Evolutionary conservation across 2,113 vertebrate genomes (phyloP).

Genomic region (Nyctereutes procyonoides): DNA sequence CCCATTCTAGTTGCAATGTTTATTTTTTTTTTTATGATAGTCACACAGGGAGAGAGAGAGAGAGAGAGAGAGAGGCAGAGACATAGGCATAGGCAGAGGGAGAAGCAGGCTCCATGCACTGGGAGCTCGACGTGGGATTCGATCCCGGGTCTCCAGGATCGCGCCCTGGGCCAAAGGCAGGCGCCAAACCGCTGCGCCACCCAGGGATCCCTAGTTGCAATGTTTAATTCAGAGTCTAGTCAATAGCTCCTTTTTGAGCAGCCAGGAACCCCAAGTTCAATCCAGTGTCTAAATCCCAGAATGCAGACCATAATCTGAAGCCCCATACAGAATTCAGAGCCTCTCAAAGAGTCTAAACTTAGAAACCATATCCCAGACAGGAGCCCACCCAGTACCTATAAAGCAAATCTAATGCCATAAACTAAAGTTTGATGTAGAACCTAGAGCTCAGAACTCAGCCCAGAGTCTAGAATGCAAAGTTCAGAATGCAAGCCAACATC

Average conservation of each 20-base stretch:
- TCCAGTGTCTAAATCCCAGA: neutral
- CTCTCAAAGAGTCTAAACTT: neutral
- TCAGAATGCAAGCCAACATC: neutral
- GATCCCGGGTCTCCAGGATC: too few species aligned
- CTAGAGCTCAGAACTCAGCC: neutral
- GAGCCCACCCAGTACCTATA: neutral
- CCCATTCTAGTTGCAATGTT: too few species aligned
- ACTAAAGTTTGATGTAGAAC: neutral
- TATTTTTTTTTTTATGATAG: too few species aligned
- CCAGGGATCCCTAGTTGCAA: too few species aligned
- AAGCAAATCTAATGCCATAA: neutral
- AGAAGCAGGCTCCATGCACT: too few species aligned
- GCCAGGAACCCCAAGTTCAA: neutral
- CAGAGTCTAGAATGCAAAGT: neutral
- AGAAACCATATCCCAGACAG: neutral
- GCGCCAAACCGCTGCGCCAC: too few species aligned
- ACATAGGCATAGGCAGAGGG: too few species aligned
- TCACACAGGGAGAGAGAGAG: too few species aligned
- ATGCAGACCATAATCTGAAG: neutral
- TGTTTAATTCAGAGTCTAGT: neutral
- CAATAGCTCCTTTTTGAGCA: neutral
- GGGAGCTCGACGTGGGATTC: too few species aligned
- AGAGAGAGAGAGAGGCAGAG: too few species aligned
- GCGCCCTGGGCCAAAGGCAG: too few species aligned
- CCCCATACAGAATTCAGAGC: neutral